These are phyloP conservation scores for Rhyzopertha dominica DNA, from an alignment of 1,140 invertebrate species.

Conservation along the genomic window DNA sequence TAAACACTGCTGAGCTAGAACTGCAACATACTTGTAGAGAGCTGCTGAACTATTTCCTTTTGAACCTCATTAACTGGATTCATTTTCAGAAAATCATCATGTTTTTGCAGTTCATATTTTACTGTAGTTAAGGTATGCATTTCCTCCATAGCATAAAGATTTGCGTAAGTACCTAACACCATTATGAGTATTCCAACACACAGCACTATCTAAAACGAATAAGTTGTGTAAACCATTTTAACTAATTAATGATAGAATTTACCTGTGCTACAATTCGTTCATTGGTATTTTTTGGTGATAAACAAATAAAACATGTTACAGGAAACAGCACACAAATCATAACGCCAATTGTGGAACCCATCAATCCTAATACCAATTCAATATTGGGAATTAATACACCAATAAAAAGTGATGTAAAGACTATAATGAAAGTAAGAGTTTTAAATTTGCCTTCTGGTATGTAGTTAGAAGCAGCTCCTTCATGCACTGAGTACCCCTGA, in stretches of 20 bases:
- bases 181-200: slow-evolving; percentile 74
- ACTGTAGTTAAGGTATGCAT: slow-evolving; percentile 44
- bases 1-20: no score
- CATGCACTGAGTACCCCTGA: slow-evolving; percentile 45
- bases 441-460: slow-evolving; percentile 79
- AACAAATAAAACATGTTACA: slow-evolving; percentile 66
- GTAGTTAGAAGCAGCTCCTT: slow-evolving; percentile 50
- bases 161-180: slow-evolving; percentile 82
- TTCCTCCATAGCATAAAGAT: slow-evolving; percentile 69
- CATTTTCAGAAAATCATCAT: slow-evolving; percentile 26
- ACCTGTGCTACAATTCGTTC: slow-evolving; percentile 68
- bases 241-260: slow-evolving; percentile 16
- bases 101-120: slow-evolving; percentile 33
- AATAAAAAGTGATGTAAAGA: slow-evolving; percentile 66
- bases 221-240: slow-evolving; percentile 13
- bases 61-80: slow-evolving; percentile 23
- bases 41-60: no score
- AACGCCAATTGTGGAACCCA: slow-evolving; percentile 93
- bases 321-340: slow-evolving; percentile 91
- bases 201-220: slow-evolving; percentile 60
- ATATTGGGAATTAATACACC: slow-evolving; percentile 82
- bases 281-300: slow-evolving; percentile 68
- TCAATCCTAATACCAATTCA: slow-evolving; percentile 85
- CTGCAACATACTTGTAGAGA: no score
- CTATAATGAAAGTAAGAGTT: slow-evolving; percentile 71